Evolutionary conservation across 1,140 invertebrate species (phyloP).

Genomic region (Apis florea): DNA sequence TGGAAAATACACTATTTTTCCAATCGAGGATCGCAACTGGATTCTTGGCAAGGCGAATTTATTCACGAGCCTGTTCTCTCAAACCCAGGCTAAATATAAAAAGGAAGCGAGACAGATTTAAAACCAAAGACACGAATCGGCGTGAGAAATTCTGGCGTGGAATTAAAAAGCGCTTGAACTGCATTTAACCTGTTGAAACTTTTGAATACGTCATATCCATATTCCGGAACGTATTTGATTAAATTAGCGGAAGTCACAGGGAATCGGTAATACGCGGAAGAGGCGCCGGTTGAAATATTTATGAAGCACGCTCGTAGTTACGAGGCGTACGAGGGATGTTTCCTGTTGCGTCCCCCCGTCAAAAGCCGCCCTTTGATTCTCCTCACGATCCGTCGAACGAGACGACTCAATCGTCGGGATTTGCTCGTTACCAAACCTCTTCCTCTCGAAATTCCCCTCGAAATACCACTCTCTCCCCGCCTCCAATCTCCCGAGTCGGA

Average conservation of each 20-base stretch:
- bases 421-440: slow-evolving; percentile 41
- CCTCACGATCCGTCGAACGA: slow-evolving; percentile 58
- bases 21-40: too few species aligned
- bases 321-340: not conserved
- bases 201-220: not conserved
- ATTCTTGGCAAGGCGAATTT: too few species aligned
- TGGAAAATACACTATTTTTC: too few species aligned
- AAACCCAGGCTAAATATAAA: too few species aligned
- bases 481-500: too few species aligned
- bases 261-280: not conserved
- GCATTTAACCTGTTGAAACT: slow-evolving; percentile 24
- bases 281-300: slow-evolving; percentile 20
- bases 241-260: not conserved
- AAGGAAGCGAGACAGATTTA: too few species aligned
- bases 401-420: slow-evolving; percentile 56
- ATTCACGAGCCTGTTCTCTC: too few species aligned
- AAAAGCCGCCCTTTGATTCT: slow-evolving; percentile 25
- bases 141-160: not conserved
- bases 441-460: slow-evolving; percentile 8
- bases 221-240: not conserved
- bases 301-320: slow-evolving; percentile 16
- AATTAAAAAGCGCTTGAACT: not conserved
- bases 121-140: not conserved
- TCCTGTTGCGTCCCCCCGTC: slow-evolving; percentile 24
- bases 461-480: not conserved